These are phyloP conservation scores for Mustela erminea DNA, from an alignment of 2,797 vertebrate genomes.

Conservation along the genomic window DNA sequence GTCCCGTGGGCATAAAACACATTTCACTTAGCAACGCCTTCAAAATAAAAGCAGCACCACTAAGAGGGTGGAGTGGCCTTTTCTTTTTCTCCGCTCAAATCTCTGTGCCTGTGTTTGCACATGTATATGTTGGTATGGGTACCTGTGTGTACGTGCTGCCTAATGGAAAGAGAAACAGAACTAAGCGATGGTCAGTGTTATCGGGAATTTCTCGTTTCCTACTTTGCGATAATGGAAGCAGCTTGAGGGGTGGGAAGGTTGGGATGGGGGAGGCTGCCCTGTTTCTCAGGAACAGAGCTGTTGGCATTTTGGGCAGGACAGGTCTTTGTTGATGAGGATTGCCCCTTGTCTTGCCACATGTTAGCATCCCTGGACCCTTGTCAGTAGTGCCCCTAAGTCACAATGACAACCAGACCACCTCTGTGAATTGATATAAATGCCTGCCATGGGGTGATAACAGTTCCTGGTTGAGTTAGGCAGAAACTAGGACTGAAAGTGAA, in stretches of 20 bases:
- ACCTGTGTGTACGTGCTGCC: background rate
- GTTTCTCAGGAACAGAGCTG: background rate
- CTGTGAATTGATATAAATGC: background rate
- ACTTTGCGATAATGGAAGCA: background rate
- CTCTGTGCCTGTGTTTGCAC: background rate
- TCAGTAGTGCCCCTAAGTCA: background rate
- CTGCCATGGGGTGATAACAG: background rate
- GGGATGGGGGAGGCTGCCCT: background rate
- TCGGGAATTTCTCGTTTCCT: background rate
- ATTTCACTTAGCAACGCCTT: constrained; percentile 21
- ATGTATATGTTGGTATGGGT: background rate
- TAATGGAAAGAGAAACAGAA: background rate
- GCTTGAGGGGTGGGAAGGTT: background rate
- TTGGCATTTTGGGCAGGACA: background rate
- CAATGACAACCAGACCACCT: background rate
- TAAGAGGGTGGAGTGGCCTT: background rate
- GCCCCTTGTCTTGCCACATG: background rate
- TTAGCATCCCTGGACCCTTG: background rate
- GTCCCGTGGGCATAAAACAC: background rate
- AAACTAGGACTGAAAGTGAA: constrained; percentile 4
- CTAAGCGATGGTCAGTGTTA: background rate
- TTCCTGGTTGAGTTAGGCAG: constrained; percentile 27
- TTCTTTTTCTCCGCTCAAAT: background rate
- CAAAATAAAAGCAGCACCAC: background rate
- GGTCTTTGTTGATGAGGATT: background rate